Evolutionary conservation across 2,888 invertebrate genomes (phyloP).

Genomic region (Nemurella pictetii): DNA sequence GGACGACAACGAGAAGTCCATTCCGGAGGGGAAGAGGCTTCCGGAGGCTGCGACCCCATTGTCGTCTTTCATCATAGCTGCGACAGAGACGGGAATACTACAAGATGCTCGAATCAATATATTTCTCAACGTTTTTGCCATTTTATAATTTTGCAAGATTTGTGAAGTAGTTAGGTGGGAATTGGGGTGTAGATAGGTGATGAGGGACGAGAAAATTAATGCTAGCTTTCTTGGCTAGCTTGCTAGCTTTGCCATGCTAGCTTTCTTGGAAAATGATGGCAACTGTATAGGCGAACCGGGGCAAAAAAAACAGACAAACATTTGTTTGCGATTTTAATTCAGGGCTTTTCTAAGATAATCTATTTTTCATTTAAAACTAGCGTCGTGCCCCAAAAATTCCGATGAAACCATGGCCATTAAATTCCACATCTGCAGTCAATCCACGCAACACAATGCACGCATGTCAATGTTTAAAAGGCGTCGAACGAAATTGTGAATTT

Average conservation of each 20-base stretch:
- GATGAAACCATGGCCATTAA: background rate
- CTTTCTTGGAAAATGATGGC: no score
- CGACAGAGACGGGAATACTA: constrained; percentile 3
- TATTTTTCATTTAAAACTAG: no score
- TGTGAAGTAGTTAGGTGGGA: no score
- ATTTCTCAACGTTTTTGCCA: background rate
- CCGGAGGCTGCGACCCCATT: constrained; percentile 18
- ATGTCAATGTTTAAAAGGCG: background rate
- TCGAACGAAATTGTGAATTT: constrained; percentile 1
- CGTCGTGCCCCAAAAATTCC: no score
- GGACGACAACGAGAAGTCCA: constrained; percentile 37
- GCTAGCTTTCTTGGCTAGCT: no score
- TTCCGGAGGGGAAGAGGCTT: constrained; percentile 26
- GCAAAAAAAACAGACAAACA: no score
- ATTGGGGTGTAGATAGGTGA: background rate
- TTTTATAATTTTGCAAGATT: no score
- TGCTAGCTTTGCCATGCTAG: no score
- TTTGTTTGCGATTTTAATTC: no score
- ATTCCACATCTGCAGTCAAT: background rate
- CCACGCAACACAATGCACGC: background rate
- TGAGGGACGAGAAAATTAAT: background rate
- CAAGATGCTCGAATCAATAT: background rate
- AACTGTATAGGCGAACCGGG: no score
- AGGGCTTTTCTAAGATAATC: no score
- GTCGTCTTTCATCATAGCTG: constrained; percentile 37